Evolutionary conservation across 1,140 invertebrate genomes (phyloP).

Genomic region (Neuroterus valhalla): DNA sequence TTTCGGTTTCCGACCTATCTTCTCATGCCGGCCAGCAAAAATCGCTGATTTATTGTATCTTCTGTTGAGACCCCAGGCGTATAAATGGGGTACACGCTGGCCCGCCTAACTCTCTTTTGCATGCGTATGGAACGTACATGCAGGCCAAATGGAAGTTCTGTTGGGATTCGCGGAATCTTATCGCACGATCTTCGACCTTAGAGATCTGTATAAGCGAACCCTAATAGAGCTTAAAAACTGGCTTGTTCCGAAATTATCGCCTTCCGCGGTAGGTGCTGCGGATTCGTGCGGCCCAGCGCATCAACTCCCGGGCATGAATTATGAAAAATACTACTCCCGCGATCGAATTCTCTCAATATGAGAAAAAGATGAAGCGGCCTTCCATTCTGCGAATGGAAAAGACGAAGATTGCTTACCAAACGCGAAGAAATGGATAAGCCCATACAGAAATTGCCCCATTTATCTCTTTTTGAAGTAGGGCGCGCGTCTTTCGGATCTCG

Average conservation of each 20-base stretch:
- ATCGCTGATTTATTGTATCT: conserved; percentile 28
- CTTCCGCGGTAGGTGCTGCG: conserved; percentile 23
- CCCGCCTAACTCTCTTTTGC: background rate
- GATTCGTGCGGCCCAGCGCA: conserved; percentile 5
- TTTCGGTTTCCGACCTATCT: conserved; percentile 22
- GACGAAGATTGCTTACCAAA: no score
- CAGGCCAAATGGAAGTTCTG: conserved; percentile 8
- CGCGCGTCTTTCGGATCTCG: no score
- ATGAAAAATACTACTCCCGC: conserved; percentile 16
- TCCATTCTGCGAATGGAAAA: no score
- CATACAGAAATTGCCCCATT: no score
- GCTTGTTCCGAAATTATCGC: conserved; percentile 26
- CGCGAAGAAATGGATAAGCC: no score
- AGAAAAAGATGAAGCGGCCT: background rate
- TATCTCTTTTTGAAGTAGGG: no score
- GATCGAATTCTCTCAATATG: conserved; percentile 9
- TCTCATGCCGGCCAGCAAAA: conserved; percentile 13
- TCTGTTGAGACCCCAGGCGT: background rate
- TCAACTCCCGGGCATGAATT: conserved; percentile 25
- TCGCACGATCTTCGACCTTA: conserved; percentile 18
- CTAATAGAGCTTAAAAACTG: conserved; percentile 29
- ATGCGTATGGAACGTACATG: conserved; percentile 10
- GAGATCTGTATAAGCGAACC: conserved; percentile 16
- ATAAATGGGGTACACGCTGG: background rate
- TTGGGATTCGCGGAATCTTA: conserved; percentile 23